Percentiles rank a stretch among this genome's conserved stretches.
Conservation (phyloP, 2,888 invertebrate genomes). For the Idaea aversata region DNA sequence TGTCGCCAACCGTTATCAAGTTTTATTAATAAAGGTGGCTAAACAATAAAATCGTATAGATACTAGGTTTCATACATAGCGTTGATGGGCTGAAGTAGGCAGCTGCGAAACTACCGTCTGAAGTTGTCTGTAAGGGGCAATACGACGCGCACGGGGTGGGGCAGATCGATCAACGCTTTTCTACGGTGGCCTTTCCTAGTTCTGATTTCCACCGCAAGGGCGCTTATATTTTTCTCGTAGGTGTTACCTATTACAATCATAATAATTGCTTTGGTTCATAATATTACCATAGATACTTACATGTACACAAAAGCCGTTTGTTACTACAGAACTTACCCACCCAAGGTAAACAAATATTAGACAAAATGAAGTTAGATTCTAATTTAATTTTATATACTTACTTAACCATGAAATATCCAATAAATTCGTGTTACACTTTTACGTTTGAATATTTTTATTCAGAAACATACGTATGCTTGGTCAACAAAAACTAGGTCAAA, state of each 20-base stretch:
- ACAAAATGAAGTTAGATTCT: neutral
- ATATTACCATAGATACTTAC: neutral
- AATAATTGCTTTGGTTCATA: neutral
- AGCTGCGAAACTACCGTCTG: slow-evolving; percentile 49
- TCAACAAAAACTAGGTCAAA: too few relatives aligned
- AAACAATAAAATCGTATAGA: slow-evolving; percentile 69
- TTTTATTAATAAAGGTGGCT: slow-evolving; percentile 66
- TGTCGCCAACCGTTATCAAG: slow-evolving; percentile 55
- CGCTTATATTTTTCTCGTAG: slow-evolving; percentile 30
- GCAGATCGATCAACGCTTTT: slow-evolving; percentile 60
- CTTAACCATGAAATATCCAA: neutral
- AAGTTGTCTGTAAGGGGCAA: slow-evolving; percentile 54
- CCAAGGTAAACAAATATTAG: neutral
- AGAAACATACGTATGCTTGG: too few relatives aligned
- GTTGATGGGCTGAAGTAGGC: slow-evolving; percentile 65
- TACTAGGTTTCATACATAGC: slow-evolving; percentile 72
- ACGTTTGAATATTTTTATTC: too few relatives aligned
- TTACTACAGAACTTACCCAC: neutral
- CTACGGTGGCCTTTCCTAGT: slow-evolving; percentile 46
- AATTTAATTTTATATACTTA: too few relatives aligned
- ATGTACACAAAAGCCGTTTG: neutral
- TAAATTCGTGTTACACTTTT: neutral
- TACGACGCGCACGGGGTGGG: slow-evolving; percentile 52
- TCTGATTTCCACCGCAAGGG: slow-evolving; percentile 37
- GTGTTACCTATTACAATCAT: neutral